Evolutionary conservation across 2,888 invertebrate species (phyloP).

Genomic region (Hybos culiciformis): DNA sequence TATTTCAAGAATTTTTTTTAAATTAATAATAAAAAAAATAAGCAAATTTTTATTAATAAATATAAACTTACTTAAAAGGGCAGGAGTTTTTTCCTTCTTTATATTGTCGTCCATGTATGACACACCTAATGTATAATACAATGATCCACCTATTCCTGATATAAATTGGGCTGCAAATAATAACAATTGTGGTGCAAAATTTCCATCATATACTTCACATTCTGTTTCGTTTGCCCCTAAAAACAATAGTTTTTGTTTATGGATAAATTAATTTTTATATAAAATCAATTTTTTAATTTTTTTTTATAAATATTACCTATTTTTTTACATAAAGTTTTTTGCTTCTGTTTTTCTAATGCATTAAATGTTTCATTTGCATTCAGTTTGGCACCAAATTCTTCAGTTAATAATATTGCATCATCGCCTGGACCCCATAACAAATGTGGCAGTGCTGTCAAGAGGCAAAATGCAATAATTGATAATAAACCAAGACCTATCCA

Average conservation of each 20-base stretch:
- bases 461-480: conserved; percentile 49
- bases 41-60: too few relatives aligned
- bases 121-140: conserved; percentile 54
- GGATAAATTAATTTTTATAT: not conserved
- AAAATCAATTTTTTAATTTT: not conserved
- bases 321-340: conserved; percentile 43
- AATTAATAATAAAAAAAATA: too few relatives aligned
- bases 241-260: not conserved
- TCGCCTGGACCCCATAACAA: conserved; percentile 54
- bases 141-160: conserved; percentile 53
- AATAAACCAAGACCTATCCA: conserved; percentile 52
- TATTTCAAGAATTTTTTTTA: not conserved
- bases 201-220: conserved; percentile 41
- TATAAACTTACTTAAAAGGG: conserved; percentile 51
- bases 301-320: conserved; percentile 22
- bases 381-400: conserved; percentile 41
- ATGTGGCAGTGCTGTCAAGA: conserved; percentile 52
- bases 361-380: conserved; percentile 35
- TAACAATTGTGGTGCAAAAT: conserved; percentile 46
- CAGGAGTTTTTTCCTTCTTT: conserved; percentile 59
- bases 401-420: conserved; percentile 47
- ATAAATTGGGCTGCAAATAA: conserved; percentile 55
- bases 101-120: conserved; percentile 66
- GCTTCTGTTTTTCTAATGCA: conserved; percentile 37
- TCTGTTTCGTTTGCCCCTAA: too few relatives aligned